Percentiles rank a stretch among this genome's conserved stretches.
Evolutionary conservation across 2,113 vertebrate species (phyloP).

Genomic region (cattle (Bos taurus)): ARS-UCD2.0 NC_037337.1:39665001-39665500

Average conservation of each 20-base stretch:
- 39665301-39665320: not conserved
- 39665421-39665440: not conserved
- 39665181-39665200: not conserved
- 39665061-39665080: not conserved
- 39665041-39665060: not conserved
- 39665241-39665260: not conserved
- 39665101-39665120: constrained; percentile 3
- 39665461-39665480: not conserved
- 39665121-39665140: not conserved
- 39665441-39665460: not conserved
- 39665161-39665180: not conserved
- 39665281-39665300: not conserved
- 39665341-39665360: not conserved
- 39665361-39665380: not conserved
- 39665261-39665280: not conserved
- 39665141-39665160: not conserved
- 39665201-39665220: not conserved
- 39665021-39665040: not conserved
- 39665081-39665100: not conserved
- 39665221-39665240: not conserved
- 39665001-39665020: not conserved
- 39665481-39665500: not conserved
- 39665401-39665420: not conserved
- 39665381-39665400: not conserved
- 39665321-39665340: not conserved